These are phyloP conservation scores for Bos javanicus DNA, from an alignment of 2,113 vertebrate species.

Conservation along the genomic window DNA sequence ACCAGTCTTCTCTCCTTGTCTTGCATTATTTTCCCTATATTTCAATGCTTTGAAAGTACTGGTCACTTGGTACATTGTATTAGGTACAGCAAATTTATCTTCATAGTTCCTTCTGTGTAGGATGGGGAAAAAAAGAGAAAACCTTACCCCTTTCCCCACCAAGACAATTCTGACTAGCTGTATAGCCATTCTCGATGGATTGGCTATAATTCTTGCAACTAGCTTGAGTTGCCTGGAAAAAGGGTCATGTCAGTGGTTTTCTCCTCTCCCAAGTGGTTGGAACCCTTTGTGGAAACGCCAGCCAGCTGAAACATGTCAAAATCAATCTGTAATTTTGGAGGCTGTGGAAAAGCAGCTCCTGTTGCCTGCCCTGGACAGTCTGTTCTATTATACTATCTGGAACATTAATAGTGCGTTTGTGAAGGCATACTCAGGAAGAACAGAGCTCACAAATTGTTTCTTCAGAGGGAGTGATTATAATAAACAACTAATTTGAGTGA, in stretches of 20 bases:
- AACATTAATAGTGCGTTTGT: slow-evolving; percentile 40
- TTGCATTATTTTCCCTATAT: neutral
- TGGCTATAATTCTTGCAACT: neutral
- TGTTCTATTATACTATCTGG: slow-evolving; percentile 18
- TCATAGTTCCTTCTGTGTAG: neutral
- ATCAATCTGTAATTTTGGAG: slow-evolving; percentile 45
- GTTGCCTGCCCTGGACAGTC: neutral
- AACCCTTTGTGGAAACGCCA: slow-evolving; percentile 27
- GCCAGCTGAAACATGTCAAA: slow-evolving; percentile 21
- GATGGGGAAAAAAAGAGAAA: neutral
- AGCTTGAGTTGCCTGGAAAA: neutral
- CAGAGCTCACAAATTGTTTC: neutral
- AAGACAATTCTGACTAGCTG: neutral
- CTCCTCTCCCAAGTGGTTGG: neutral
- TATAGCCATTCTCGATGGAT: neutral
- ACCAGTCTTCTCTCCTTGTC: neutral
- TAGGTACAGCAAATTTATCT: neutral
- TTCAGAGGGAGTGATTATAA: neutral
- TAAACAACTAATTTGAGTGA: slow-evolving; percentile 8
- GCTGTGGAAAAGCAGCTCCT: slow-evolving; percentile 37
- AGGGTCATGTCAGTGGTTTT: neutral
- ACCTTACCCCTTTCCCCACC: neutral
- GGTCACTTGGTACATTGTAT: neutral
- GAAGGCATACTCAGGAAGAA: slow-evolving; percentile 20
- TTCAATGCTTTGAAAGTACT: neutral